Percentiles rank a stretch among this genome's conserved stretches.
Conservation (phyloP, 2,113 vertebrate species). For the Capreolus pygargus region DNA sequence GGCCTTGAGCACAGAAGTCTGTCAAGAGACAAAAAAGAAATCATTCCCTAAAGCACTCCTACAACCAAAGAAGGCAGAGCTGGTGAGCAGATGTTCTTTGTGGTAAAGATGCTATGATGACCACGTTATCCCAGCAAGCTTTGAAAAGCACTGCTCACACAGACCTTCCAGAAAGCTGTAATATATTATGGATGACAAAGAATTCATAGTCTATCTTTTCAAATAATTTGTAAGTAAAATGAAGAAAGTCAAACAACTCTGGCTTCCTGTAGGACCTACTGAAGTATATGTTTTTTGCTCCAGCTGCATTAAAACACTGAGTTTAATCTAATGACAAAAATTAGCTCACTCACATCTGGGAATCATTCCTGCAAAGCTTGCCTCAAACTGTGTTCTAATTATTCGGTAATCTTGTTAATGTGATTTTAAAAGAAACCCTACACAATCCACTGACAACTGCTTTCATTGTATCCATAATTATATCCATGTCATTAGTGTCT, state of each 20-base stretch:
- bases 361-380: conserved; percentile 53
- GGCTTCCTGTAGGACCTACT: conserved; percentile 33
- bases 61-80: conserved; percentile 73
- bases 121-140: conserved; percentile 72
- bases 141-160: conserved; percentile 77
- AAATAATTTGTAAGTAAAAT: conserved; percentile 67
- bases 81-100: conserved; percentile 82
- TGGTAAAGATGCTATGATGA: conserved; percentile 71
- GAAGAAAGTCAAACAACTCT: conserved; percentile 33
- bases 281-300: conserved; percentile 19
- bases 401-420: conserved; percentile 30
- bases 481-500: conserved; percentile 43
- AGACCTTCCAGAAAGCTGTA: conserved; percentile 74
- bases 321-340: conserved; percentile 41
- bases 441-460: conserved; percentile 61
- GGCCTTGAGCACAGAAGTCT: conserved; percentile 59
- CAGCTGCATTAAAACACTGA: conserved; percentile 15
- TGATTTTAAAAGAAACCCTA: conserved; percentile 3
- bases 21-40: conserved; percentile 55
- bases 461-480: conserved; percentile 66
- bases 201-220: conserved; percentile 65
- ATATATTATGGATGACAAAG: conserved; percentile 69
- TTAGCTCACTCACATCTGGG: conserved; percentile 44
- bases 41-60: conserved; percentile 67
- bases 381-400: conserved; percentile 46